Conservation (phyloP, 2,888 invertebrate genomes). For the Lepidochitona cinerea region DNA sequence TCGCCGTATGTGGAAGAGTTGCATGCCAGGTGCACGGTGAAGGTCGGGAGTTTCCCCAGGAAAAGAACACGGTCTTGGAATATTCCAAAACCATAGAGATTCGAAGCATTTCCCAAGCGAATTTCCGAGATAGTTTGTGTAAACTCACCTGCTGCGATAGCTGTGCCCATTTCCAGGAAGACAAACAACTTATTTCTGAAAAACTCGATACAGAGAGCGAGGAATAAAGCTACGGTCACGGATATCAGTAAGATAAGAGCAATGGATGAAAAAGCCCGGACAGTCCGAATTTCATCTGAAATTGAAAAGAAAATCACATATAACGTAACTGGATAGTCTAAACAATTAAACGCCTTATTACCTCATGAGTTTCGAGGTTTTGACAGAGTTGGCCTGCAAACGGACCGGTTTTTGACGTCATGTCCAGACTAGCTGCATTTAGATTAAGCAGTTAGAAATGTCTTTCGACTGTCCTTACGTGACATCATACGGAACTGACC, state of each 20-base stretch:
- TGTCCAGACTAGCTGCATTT: neutral
- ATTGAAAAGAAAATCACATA: neutral
- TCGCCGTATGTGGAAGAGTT: no score
- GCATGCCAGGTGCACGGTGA: no score
- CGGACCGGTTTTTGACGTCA: neutral
- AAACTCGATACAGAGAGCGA: neutral
- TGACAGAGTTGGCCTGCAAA: neutral
- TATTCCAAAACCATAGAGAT: no score
- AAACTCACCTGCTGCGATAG: neutral
- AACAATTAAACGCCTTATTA: neutral
- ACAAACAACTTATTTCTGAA: neutral
- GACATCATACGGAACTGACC: no score
- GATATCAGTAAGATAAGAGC: neutral
- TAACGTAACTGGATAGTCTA: neutral
- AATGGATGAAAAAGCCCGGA: neutral
- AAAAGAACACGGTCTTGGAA: no score
- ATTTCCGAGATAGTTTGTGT: no score
- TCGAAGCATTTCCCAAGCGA: no score
- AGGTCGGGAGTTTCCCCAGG: no score
- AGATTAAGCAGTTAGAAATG: neutral
- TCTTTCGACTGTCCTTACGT: neutral
- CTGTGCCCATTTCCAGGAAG: neutral
- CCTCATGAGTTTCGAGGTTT: neutral
- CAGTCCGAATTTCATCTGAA: neutral
- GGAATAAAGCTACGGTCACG: neutral